Percentiles rank a stretch among this genome's conserved stretches.
Conservation (phyloP, 2,888 invertebrate species). For the Nemurella pictetii region DNA sequence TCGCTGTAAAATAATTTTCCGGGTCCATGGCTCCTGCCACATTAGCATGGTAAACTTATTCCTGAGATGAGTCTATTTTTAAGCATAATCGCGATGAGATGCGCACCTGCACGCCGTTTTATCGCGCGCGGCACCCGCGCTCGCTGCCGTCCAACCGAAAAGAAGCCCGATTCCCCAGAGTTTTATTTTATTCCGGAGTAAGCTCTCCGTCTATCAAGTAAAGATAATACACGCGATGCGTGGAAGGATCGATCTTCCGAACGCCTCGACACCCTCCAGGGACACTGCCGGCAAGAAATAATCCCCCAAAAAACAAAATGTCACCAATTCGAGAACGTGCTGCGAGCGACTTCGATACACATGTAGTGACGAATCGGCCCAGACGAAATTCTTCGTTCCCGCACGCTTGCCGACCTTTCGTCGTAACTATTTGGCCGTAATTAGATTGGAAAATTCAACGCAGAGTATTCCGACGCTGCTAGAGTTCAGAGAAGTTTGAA, state of each 20-base stretch:
- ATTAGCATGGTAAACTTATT: not conserved
- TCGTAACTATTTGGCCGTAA: not conserved
- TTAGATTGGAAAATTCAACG: not conserved
- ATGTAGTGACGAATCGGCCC: not conserved
- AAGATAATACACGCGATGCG: not conserved
- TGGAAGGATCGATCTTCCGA: not conserved
- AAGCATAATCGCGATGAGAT: not conserved
- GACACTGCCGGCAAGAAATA: not conserved
- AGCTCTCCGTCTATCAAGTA: slow-evolving; percentile 1
- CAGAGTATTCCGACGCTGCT: not conserved
- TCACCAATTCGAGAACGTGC: not conserved
- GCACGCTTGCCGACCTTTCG: not conserved
- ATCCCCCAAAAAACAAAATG: not conserved
- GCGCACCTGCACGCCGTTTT: not conserved
- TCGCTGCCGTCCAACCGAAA: not conserved
- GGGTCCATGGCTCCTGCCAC: not conserved
- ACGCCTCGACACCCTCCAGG: not conserved
- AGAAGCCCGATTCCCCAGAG: slow-evolving; percentile 16
- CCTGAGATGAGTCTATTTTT: not conserved
- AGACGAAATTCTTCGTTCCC: not conserved
- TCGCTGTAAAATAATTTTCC: not conserved
- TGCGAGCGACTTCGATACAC: not conserved
- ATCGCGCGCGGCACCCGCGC: not conserved
- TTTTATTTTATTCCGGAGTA: slow-evolving; percentile 16
- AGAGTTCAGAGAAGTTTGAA: not conserved